Percentiles rank a stretch among this genome's conserved stretches.
These are phyloP conservation scores for Sebastiscus tertius DNA, from an alignment of 2,797 vertebrate species.

Conservation along the genomic window DNA sequence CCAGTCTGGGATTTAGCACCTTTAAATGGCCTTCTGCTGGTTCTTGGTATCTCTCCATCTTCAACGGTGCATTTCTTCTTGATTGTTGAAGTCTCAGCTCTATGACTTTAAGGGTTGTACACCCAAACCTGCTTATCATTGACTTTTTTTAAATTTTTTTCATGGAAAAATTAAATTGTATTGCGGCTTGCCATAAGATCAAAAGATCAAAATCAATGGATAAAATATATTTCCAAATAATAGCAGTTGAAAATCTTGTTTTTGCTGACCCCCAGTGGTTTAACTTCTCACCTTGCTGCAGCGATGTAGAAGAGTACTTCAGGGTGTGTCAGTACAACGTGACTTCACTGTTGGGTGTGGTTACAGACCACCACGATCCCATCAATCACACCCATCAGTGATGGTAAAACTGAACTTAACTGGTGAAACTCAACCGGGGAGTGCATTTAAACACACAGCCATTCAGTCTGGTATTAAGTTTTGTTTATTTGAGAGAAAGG, in stretches of 20 bases:
- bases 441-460: too few species aligned
- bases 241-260: neutral
- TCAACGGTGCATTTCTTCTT: neutral
- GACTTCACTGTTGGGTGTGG: neutral
- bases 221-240: neutral
- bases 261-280: neutral
- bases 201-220: neutral
- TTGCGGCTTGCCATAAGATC: neutral
- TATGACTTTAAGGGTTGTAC: neutral
- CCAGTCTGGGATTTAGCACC: too few species aligned
- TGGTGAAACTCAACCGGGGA: too few species aligned
- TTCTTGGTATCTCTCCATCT: neutral
- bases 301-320: neutral
- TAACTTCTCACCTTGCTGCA: too few species aligned
- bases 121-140: neutral
- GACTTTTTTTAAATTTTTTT: neutral
- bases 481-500: too few species aligned
- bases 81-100: neutral
- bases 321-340: neutral
- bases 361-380: too few species aligned
- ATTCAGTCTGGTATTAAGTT: too few species aligned
- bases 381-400: too few species aligned
- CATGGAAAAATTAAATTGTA: neutral
- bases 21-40: neutral
- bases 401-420: too few species aligned